A percentile compares a stretch with the other conserved stretches of the same genome.
phyloP scores from a whole-genome alignment of 2,888 invertebrate genomes.

The Tridacna crocea region DNA sequence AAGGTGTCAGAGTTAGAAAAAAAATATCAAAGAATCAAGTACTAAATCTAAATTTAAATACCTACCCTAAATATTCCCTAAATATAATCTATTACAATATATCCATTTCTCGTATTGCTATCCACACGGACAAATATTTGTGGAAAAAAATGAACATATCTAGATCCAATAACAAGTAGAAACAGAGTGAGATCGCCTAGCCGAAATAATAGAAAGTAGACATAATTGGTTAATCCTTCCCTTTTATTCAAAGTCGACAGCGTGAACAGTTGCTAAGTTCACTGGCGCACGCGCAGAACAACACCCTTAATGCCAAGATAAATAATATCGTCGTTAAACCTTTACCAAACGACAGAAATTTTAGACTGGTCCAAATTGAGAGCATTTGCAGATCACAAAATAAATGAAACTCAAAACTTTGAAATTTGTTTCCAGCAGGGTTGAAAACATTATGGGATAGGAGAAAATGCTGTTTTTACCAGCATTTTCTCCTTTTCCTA shows the following conservation, averaged over 20 bases:
- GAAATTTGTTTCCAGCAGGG: no score
- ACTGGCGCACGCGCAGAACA: constrained; percentile 51
- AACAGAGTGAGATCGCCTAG: neutral
- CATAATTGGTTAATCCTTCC: constrained; percentile 41
- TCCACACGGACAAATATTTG: neutral
- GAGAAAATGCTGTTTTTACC: no score
- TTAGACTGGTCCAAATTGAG: no score
- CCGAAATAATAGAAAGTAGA: constrained; percentile 23
- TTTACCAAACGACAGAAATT: no score
- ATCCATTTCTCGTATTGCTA: neutral
- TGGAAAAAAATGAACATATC: neutral
- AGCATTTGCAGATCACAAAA: no score
- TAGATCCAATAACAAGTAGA: neutral
- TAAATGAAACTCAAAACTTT: no score
- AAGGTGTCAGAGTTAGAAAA: no score
- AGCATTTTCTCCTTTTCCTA: no score
- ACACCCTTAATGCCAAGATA: neutral
- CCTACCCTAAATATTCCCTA: neutral
- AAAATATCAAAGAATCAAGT: neutral
- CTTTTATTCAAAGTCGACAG: constrained; percentile 32
- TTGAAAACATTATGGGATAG: no score
- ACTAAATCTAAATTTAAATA: neutral
- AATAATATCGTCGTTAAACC: no score
- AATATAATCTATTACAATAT: neutral
- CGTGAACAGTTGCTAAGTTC: constrained; percentile 64